phyloP scores from a whole-genome alignment of 2,888 invertebrate species.

The Coelopa pilipes region DNA sequence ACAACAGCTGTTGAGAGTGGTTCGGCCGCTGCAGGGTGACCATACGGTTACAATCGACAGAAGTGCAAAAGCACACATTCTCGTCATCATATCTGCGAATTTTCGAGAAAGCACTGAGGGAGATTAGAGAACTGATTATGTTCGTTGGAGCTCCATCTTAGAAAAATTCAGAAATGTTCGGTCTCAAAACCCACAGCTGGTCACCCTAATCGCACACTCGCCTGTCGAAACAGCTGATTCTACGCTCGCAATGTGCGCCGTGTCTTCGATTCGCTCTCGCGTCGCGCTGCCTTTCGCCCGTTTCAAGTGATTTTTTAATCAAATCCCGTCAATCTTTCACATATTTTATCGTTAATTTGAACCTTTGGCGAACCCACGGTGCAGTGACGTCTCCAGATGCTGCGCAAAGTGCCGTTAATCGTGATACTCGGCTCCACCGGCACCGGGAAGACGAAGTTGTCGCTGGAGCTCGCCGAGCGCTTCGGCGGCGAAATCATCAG shows the following conservation, averaged over 20 bases:
- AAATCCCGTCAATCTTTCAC: neutral
- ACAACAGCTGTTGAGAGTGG: too few relatives aligned
- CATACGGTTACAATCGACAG: too few relatives aligned
- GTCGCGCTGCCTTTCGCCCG: neutral
- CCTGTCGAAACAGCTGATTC: slow-evolving; percentile 18
- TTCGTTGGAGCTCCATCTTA: too few relatives aligned
- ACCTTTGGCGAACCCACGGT: too few relatives aligned
- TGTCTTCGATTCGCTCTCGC: slow-evolving; percentile 7
- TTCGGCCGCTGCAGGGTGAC: too few relatives aligned
- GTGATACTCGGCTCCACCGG: slow-evolving; percentile 97
- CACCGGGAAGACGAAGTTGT: slow-evolving; percentile 96
- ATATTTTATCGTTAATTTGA: neutral
- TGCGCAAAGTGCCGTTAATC: slow-evolving; percentile 77
- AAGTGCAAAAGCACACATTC: too few relatives aligned
- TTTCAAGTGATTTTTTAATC: slow-evolving; percentile 7
- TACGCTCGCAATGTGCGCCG: neutral
- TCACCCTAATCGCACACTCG: neutral
- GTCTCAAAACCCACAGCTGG: neutral
- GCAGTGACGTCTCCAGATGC: slow-evolving; percentile 53
- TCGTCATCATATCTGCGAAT: too few relatives aligned
- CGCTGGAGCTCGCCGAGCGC: slow-evolving; percentile 87
- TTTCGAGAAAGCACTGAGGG: too few relatives aligned
- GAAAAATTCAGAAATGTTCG: too few relatives aligned
- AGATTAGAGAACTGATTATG: too few relatives aligned
- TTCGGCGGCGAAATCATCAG: slow-evolving; percentile 94